Conservation (phyloP, 2,113 vertebrate species). For the Himantopus leucocephalus region DNA sequence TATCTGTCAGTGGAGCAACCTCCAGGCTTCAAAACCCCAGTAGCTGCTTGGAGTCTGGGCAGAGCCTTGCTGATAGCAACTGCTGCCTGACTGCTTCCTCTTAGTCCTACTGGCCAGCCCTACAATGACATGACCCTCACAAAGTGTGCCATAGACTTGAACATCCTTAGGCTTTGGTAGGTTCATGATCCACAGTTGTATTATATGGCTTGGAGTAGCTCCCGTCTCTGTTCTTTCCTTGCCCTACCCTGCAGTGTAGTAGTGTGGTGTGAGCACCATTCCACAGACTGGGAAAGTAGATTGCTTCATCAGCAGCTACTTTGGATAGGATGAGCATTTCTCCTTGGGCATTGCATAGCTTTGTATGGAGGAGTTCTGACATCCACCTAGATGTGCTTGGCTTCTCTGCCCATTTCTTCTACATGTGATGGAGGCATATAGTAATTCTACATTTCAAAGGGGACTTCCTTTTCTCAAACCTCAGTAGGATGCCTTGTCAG, state of each 20-base stretch:
- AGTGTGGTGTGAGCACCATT: not conserved
- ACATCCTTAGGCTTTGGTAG: not conserved
- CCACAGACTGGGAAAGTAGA: not conserved
- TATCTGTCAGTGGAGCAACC: not conserved
- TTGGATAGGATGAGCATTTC: not conserved
- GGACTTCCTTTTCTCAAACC: not conserved
- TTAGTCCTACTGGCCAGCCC: not conserved
- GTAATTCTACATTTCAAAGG: not conserved
- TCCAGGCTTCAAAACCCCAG: not conserved
- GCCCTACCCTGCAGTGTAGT: not conserved
- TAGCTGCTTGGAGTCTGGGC: not conserved
- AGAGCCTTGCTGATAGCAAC: not conserved
- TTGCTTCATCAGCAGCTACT: not conserved
- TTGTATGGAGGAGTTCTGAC: not conserved
- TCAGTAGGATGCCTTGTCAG: not conserved
- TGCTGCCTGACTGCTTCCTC: not conserved
- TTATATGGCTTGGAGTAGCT: not conserved
- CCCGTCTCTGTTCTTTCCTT: not conserved
- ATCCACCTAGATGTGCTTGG: not conserved
- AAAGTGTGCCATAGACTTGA: not conserved
- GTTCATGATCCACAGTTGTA: not conserved
- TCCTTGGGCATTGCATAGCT: not conserved
- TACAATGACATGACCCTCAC: not conserved
- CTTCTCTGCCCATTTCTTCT: not conserved
- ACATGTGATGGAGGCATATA: rapidly evolving